These are phyloP conservation scores for Caenorhabditis doughertyi DNA, from an alignment of 2,888 invertebrate genomes.

Conservation along the genomic window DNA sequence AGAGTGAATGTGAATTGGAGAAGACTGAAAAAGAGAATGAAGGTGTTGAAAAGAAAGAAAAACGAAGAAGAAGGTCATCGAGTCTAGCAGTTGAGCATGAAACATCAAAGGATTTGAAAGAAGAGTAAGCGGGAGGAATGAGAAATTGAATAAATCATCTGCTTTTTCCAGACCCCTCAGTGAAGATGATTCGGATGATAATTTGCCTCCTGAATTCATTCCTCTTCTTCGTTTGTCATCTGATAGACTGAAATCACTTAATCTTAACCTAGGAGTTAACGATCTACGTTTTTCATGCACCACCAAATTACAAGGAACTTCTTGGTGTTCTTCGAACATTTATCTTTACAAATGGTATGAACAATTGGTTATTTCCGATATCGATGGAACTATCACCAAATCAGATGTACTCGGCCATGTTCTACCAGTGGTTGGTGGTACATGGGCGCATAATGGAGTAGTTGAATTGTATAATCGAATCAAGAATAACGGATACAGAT, in stretches of 20 bases:
- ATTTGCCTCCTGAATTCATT: conserved; percentile 61
- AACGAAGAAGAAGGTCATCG: conserved; percentile 47
- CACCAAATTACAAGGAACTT: conserved; percentile 98
- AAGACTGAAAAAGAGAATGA: conserved; percentile 39
- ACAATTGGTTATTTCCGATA: conserved; percentile 98
- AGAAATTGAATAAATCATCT: conserved; percentile 35
- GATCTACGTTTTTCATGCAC: conserved; percentile 98
- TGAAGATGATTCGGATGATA: conserved; percentile 69
- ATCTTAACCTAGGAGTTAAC: conserved; percentile 93
- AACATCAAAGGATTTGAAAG: conserved; percentile 40
- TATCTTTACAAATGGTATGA: conserved; percentile 98
- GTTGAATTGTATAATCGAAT: conserved; percentile 98
- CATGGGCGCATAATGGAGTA: conserved; percentile 99
- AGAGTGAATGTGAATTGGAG: conserved; percentile 69
- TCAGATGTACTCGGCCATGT: conserved; percentile 96
- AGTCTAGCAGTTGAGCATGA: conserved; percentile 55
- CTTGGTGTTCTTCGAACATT: conserved; percentile 95
- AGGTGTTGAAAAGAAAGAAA: conserved; percentile 22
- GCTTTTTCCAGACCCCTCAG: conserved; percentile 66
- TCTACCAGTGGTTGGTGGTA: conserved; percentile 96
- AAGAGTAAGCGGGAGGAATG: conserved; percentile 17
- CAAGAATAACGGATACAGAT: conserved; percentile 93
- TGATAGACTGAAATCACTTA: conserved; percentile 93
- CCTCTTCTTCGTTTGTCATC: conserved; percentile 89
- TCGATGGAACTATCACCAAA: conserved; percentile 88